Conservation (phyloP, 2,797 vertebrate genomes). For the Urophycis tenuis region DNA sequence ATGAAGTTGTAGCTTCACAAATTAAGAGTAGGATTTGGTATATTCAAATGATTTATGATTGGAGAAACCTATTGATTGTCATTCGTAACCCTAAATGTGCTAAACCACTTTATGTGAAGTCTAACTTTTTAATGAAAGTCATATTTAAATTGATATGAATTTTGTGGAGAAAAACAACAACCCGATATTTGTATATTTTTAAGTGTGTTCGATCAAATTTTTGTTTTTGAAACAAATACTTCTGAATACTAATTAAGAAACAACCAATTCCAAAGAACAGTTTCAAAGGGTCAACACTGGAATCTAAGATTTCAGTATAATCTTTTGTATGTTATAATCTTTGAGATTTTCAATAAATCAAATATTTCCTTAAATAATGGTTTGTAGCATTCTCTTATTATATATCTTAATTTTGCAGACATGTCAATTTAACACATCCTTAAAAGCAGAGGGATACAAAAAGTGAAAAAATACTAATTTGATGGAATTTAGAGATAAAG, state of each 20-base stretch:
- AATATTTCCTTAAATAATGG: neutral
- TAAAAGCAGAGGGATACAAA: neutral
- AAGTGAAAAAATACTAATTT: neutral
- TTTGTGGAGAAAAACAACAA: constrained; percentile 7
- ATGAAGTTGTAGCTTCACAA: constrained; percentile 7
- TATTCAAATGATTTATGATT: constrained; percentile 1
- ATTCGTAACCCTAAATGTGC: neutral
- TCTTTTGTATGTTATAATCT: too few relatives aligned
- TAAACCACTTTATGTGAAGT: constrained; percentile 2
- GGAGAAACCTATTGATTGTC: neutral
- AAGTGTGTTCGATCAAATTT: neutral
- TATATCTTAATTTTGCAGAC: neutral
- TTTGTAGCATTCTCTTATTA: neutral
- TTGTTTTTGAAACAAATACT: neutral
- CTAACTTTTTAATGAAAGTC: constrained; percentile 1
- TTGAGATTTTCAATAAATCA: neutral
- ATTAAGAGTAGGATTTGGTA: neutral
- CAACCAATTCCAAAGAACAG: neutral
- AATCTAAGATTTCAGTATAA: neutral
- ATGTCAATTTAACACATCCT: neutral
- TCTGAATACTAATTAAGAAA: neutral
- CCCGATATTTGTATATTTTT: neutral
- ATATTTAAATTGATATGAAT: neutral
- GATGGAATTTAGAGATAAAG: constrained; percentile 1
- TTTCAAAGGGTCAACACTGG: neutral